Percentiles rank a stretch among this genome's conserved stretches.
Evolutionary conservation across 2,888 invertebrate species (phyloP).

Genomic region (Mystacides longicornis): DNA sequence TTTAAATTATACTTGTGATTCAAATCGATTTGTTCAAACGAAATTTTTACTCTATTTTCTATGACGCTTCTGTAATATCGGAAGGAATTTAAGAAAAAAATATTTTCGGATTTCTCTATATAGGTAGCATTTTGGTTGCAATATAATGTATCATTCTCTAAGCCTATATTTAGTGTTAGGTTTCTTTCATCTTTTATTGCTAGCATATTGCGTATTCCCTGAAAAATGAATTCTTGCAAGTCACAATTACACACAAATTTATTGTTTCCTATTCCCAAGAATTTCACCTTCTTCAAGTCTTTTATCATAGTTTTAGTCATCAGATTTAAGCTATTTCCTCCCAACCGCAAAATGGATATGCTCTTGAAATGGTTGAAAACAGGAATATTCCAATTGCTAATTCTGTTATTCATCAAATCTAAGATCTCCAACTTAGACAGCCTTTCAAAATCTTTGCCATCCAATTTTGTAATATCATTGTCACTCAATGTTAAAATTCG

Average conservation of each 20-base stretch:
- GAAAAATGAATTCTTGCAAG: slow-evolving; percentile 44
- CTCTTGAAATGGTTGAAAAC: slow-evolving; percentile 37
- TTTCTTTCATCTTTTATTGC: slow-evolving; percentile 21
- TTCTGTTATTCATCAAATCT: slow-evolving; percentile 47
- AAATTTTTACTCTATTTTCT: neutral
- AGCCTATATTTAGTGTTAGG: neutral
- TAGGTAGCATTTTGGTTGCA: neutral
- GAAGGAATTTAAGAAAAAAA: neutral
- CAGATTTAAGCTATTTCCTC: slow-evolving; percentile 49
- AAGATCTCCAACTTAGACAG: slow-evolving; percentile 42
- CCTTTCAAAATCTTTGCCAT: slow-evolving; percentile 30
- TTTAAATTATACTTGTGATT: neutral
- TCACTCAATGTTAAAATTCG: slow-evolving; percentile 41
- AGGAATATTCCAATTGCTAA: slow-evolving; percentile 48
- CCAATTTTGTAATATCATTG: slow-evolving; percentile 45
- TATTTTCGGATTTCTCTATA: neutral
- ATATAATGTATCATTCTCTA: neutral
- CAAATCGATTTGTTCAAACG: neutral
- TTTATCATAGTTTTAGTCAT: slow-evolving; percentile 49
- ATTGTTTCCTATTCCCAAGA: slow-evolving; percentile 49
- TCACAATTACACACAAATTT: slow-evolving; percentile 54
- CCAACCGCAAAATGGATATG: slow-evolving; percentile 41
- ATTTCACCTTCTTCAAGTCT: slow-evolving; percentile 44
- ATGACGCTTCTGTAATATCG: neutral
- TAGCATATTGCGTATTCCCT: slow-evolving; percentile 19